Evolutionary conservation across 2,888 invertebrate genomes (phyloP).

Genomic region (Perizoma flavofasciatum): DNA sequence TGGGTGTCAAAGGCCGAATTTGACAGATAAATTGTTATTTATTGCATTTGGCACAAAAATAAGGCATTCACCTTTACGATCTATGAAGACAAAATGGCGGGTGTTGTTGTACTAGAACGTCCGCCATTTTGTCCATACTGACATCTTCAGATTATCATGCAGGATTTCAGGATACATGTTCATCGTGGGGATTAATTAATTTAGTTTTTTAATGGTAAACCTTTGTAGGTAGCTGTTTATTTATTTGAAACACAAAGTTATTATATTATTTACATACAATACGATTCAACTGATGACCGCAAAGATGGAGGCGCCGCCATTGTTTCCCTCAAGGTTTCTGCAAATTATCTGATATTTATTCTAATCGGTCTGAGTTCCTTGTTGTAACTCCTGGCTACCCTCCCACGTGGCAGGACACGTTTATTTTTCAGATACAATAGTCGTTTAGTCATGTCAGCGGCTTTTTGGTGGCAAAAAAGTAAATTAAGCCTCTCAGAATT

Average conservation of each 20-base stretch:
- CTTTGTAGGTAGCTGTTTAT: not conserved
- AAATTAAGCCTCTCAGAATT: not conserved
- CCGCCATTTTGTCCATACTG: too few species aligned
- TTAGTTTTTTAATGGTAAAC: not conserved
- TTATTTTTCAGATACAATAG: too few species aligned
- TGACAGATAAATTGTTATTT: not conserved
- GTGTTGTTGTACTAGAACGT: too few species aligned
- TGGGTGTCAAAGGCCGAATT: constrained; percentile 3
- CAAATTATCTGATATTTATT: not conserved
- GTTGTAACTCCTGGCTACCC: too few species aligned
- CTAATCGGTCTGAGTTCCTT: not conserved
- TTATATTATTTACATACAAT: not conserved
- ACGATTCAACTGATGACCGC: not conserved
- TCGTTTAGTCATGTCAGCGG: too few species aligned
- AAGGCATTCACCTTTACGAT: not conserved
- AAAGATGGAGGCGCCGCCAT: not conserved
- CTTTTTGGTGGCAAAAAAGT: too few species aligned
- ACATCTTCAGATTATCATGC: too few species aligned
- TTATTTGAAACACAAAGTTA: not conserved
- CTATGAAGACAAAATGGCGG: not conserved
- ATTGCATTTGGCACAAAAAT: not conserved
- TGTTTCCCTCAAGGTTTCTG: not conserved
- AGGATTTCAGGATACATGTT: too few species aligned
- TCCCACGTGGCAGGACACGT: too few species aligned
- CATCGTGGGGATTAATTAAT: too few species aligned